These are phyloP conservation scores for Gambelia wislizenii DNA, from an alignment of 2,797 vertebrate species.

Conservation along the genomic window DNA sequence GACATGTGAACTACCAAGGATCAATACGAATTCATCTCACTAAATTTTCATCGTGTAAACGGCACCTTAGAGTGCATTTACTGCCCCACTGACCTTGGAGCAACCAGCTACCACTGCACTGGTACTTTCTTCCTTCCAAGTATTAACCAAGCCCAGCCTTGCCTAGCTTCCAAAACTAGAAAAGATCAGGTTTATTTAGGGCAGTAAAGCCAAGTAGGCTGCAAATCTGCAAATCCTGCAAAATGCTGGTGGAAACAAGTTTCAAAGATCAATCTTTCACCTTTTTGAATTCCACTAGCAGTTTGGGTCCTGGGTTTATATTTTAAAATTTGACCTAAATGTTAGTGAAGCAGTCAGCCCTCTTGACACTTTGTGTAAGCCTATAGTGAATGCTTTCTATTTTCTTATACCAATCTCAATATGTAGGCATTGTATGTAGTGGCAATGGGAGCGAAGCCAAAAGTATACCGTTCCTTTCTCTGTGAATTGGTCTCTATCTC, in stretches of 20 bases:
- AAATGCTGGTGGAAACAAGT: background rate
- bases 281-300: background rate
- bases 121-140: too few relatives aligned
- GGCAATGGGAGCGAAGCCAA: background rate
- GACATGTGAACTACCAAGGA: too few relatives aligned
- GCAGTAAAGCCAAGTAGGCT: too few relatives aligned
- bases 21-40: too few relatives aligned
- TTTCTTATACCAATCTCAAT: background rate
- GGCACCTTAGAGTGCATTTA: too few relatives aligned
- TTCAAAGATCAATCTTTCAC: background rate
- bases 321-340: background rate
- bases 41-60: too few relatives aligned
- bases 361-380: background rate
- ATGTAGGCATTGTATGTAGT: too few relatives aligned
- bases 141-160: too few relatives aligned
- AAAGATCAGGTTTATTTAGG: too few relatives aligned
- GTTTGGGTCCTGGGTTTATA: background rate
- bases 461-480: background rate
- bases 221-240: background rate
- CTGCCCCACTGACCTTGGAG: background rate
- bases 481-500: background rate
- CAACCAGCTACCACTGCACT: background rate
- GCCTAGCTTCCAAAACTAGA: too few relatives aligned
- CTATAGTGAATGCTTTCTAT: too few relatives aligned
- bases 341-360: too few relatives aligned